Percentiles rank a stretch among this genome's conserved stretches.
These are phyloP conservation scores for Drosophila repleta DNA, from an alignment of 1,140 invertebrate genomes.

Conservation along the genomic window DNA sequence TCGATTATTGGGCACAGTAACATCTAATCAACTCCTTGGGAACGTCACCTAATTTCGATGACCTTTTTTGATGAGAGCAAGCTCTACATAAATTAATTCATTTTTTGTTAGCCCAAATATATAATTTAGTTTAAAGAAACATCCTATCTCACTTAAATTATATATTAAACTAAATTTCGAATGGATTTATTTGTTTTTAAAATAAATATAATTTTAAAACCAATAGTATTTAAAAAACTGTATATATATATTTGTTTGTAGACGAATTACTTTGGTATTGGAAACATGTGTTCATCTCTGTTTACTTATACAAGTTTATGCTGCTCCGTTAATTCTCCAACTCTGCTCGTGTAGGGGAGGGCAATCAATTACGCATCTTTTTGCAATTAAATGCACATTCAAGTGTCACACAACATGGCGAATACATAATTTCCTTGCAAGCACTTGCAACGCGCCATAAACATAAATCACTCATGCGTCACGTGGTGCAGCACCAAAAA, in stretches of 20 bases:
- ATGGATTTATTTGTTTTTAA: too few relatives aligned
- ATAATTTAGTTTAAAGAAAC: too few relatives aligned
- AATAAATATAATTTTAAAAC: too few relatives aligned
- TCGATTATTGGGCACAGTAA: constrained; percentile 8
- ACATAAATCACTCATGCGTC: constrained; percentile 79
- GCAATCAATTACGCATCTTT: constrained; percentile 58
- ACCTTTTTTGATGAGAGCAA: too few relatives aligned
- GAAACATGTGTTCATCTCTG: background rate
- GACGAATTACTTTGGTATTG: background rate
- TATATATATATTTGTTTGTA: too few relatives aligned
- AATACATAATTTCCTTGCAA: constrained; percentile 56
- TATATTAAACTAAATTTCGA: too few relatives aligned
- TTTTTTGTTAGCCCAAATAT: too few relatives aligned
- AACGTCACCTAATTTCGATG: background rate
- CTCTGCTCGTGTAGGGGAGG: background rate
- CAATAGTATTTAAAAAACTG: too few relatives aligned
- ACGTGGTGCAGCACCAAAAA: constrained; percentile 62
- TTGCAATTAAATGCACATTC: constrained; percentile 68
- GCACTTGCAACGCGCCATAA: constrained; percentile 28
- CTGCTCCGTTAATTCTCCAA: background rate
- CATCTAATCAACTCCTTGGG: background rate
- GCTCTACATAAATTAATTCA: too few relatives aligned
- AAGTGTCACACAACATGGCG: constrained; percentile 49
- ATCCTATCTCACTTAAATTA: too few relatives aligned
- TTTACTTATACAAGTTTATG: background rate